Evolutionary conservation across 1,140 invertebrate genomes (phyloP).

Genomic region (Laodelphax striatellus): DNA sequence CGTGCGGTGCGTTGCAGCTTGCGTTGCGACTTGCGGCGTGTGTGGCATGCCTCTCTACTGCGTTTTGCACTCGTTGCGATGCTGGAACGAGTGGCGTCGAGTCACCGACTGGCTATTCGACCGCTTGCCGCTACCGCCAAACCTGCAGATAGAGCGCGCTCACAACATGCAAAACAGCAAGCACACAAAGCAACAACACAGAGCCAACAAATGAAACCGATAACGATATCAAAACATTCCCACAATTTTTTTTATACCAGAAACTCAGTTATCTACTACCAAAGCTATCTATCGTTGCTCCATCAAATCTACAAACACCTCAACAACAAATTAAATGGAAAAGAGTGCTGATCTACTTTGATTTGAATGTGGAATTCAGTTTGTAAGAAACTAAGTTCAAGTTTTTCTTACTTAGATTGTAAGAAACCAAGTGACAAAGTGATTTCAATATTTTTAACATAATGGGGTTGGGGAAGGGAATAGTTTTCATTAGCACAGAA

Average conservation of each 20-base stretch:
- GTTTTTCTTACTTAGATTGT: too few species aligned
- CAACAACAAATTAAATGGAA: too few species aligned
- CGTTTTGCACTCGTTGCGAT: constrained; percentile 19
- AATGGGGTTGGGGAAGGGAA: too few species aligned
- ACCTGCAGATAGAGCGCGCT: constrained; percentile 15
- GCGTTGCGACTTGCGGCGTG: background rate
- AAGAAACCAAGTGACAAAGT: too few species aligned
- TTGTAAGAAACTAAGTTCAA: too few species aligned
- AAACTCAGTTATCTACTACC: background rate
- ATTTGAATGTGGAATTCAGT: too few species aligned
- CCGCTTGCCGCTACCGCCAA: background rate
- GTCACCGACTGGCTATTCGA: constrained; percentile 7
- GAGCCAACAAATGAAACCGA: constrained; percentile 4
- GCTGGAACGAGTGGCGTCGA: constrained; percentile 19
- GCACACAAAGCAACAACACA: constrained; percentile 8
- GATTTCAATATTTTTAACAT: too few species aligned
- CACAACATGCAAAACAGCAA: constrained; percentile 15
- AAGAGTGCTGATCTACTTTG: too few species aligned
- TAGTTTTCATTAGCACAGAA: too few species aligned
- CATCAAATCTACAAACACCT: background rate
- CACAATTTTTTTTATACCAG: too few species aligned
- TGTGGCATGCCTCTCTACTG: constrained; percentile 5
- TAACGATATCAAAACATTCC: background rate
- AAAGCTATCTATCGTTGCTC: background rate
- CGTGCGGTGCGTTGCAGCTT: background rate